Percentiles rank a stretch among this genome's conserved stretches.
Evolutionary conservation across 1,140 invertebrate genomes (phyloP).

Genomic region (Anoplophora glabripennis): DNA sequence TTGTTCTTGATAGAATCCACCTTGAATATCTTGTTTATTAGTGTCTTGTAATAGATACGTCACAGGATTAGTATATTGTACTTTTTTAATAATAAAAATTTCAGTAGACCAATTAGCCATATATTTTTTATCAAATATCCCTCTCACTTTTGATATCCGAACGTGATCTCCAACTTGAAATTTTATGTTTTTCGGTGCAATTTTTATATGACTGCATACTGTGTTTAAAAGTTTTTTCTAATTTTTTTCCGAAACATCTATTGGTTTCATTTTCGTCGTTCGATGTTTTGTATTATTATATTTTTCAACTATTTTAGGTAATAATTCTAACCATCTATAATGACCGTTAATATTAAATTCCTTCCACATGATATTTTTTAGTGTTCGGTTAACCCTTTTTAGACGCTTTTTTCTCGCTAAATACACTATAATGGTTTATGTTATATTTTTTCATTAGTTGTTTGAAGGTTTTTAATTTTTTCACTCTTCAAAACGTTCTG

Average conservation of each 20-base stretch:
- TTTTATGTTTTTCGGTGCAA: conserved; percentile 3
- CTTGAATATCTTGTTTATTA: conserved; percentile 20
- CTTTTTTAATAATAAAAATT: conserved; percentile 32
- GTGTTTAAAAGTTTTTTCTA: conserved; percentile 12
- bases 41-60: conserved; percentile 24
- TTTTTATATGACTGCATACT: conserved; percentile 20
- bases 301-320: conserved; percentile 24
- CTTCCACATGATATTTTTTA: conserved; percentile 43
- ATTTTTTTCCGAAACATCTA: conserved; percentile 17
- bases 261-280: conserved; percentile 27
- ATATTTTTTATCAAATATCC: conserved; percentile 37
- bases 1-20: conserved; percentile 36
- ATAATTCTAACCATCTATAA: conserved; percentile 40
- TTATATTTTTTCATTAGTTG: conserved; percentile 41
- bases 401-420: conserved; percentile 26
- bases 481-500: conserved; percentile 17
- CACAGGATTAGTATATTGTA: conserved; percentile 23
- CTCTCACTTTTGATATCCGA: conserved; percentile 16
- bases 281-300: conserved; percentile 30
- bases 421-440: conserved; percentile 20
- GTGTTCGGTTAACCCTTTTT: conserved; percentile 30
- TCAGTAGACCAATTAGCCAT: conserved; percentile 34
- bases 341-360: conserved; percentile 43
- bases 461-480: conserved; percentile 35
- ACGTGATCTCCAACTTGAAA: conserved; percentile 4